Evolutionary conservation across 2,113 vertebrate genomes (phyloP), one percentile per base, ranked within the genome.

Genomic region (Crotophaga sulcirostris): DNA sequence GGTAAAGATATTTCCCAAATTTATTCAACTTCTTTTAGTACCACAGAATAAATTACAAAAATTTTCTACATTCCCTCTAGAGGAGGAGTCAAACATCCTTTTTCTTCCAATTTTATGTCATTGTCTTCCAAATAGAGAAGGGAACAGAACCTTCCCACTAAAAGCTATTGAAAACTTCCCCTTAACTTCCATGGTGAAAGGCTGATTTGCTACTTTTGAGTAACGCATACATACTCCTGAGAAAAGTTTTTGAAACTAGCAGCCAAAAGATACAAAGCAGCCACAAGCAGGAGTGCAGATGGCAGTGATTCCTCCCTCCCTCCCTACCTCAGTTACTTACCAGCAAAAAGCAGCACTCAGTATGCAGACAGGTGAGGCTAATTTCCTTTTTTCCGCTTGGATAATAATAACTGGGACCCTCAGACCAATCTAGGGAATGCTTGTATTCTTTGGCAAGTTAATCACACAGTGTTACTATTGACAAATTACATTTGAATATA

Each of bases 101-200:
- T 73, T 63, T 54, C 10, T 38, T 74, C 31, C 68, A 69, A 33
- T 89, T 92, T 93, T 78, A 77, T 70, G 55, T 19, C n/a, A 78
- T 34, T 94, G 77, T 77, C 67, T 95, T 90, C 59, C 88, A 90
- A 94, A 68, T 1, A 92, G 40, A 92, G 40, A 88, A 82, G 49
- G 45, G 54, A 94, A 76, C 3, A 2, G 54, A 95, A 83, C 26
- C 38, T 94, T 73, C 60, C 42, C 4, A 4, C 12, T 86, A 18
- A 95, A 93, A 80, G 68, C 63, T 90, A 86, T 19, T 74, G 64
- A 91, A 94, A 94, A 79, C 54, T 68, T 95, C 56, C 60, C 52
- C 36, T 64, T 68, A 54, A 56, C 64, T 87, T 94, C 33, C 56
- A 16, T 44, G 19, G 56, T 63, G 74, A 91, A 89, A 82, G 11